Base-by-base conservation (phyloP, 2,888 invertebrate genomes). In the Hypsopygia costalis region DNA sequence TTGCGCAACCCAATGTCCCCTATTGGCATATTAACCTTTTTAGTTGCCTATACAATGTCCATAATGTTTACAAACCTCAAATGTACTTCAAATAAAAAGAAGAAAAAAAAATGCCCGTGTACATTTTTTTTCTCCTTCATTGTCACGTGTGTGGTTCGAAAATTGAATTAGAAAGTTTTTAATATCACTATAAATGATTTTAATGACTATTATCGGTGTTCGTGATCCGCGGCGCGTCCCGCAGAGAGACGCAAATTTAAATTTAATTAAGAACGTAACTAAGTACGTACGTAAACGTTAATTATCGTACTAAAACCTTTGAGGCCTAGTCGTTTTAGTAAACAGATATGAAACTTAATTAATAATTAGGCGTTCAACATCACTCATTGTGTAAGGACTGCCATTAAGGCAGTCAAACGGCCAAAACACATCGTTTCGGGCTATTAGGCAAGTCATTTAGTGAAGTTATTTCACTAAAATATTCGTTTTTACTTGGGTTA, bases 181-280 rank as follows among this genome's bases (percentile, higher is more conserved):
- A 59, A 65, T 60, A 56, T 49, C 51, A 53, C 52, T 52, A 59
- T 53, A 50, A 60, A 54, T 40, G 33, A 34, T 49, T 46, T 47
- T 53, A 62, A 62, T 47, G 58, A 44, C 44, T 36, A 41, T 69
- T 74, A 78, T 77, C 72, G 44, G 45, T 59, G 58, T 49, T 64
- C 72, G 69, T 72, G 69, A 78, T 73, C 69, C 69, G 73, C 64
- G 72, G 59, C 55, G 69, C 59, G 11, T 65, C 81, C 78, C 66
- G 70, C 62, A 43, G 82, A 33, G 77, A 64, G 62, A 63, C 63
- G 73, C 74, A 77, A 79, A 81, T 78, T 72, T 66, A 76, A 75
- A 69, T 67, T 58, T 64, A 76, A 80, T 81, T 73, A 77, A 63
- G 43, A 51, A 52, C 43, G n/a, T n/a, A n/a, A n/a, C n/a, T n/a